Evolutionary conservation across 2,113 vertebrate species (phyloP).

Genomic region (Myocastor coypus): DNA sequence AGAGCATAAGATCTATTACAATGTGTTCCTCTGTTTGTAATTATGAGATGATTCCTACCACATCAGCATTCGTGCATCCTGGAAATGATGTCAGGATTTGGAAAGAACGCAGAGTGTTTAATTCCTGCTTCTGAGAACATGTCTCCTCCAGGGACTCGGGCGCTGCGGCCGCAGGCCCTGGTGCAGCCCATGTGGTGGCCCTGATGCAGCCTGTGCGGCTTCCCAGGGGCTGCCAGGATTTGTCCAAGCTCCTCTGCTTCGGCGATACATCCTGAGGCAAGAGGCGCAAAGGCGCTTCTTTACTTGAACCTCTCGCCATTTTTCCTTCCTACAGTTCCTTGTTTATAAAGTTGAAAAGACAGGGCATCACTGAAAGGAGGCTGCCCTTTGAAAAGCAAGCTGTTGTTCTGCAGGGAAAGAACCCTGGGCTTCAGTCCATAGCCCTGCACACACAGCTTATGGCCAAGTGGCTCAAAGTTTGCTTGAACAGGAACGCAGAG

Average conservation of each 20-base stretch:
- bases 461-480: slow-evolving; percentile 14
- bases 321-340: slow-evolving; percentile 36
- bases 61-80: slow-evolving; percentile 11
- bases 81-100: not conserved
- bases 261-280: not conserved
- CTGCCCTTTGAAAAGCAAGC: not conserved
- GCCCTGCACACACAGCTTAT: not conserved
- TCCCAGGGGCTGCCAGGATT: not conserved
- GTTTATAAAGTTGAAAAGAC: not conserved
- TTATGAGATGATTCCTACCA: slow-evolving; percentile 31
- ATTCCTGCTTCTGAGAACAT: slow-evolving; percentile 61
- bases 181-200: not conserved
- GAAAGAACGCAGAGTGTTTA: slow-evolving; percentile 56
- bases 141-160: not conserved
- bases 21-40: slow-evolving; percentile 11
- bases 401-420: slow-evolving; percentile 10
- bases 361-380: not conserved
- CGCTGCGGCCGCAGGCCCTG: not conserved
- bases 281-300: not conserved
- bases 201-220: not conserved
- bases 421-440: not conserved
- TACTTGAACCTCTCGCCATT: not conserved
- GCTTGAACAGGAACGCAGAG: slow-evolving; percentile 50
- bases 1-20: slow-evolving; percentile 54
- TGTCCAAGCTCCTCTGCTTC: not conserved